Base-by-base conservation (phyloP, 2,888 invertebrate species). In the Pollenia griseotomentosa region DNA sequence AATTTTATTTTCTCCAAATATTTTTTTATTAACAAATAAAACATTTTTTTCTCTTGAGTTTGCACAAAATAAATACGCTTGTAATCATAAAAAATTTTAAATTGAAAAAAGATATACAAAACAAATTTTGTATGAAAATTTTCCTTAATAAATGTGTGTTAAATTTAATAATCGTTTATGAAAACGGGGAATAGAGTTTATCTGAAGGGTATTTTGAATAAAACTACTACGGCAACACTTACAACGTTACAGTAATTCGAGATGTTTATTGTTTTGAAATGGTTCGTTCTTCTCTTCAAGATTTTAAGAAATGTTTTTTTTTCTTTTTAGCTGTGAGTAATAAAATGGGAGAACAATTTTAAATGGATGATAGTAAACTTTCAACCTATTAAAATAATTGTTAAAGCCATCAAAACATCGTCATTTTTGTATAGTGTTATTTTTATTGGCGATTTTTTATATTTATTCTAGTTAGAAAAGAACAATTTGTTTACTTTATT, bases 311-410 rank as follows among this genome's bases (percentile, higher is more conserved):
- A 6, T 33, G 42, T 55, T 16, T 12, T 53, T 40, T 40, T 4
- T 2, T 46, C 19, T 23, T n/a, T 11, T 70, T 53, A 2, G 53
- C 12, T 48, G 53, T 14, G 51, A 51, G 11, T 1, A 11, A 16
- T 9, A 14, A 16, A 63, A 16, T 19, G n/a, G 9, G 7, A n/a
- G 40, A 70, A 51, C n/a, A 51, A 70, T 42, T 48, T 42, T 11
- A 70, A 66, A 59, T 57, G 55, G 7, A 42, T 71, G 59, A 51
- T 51, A 68, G 68, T 42, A 44, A 63, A 55, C 48, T 42, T 77
- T 46, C 40, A 65, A 78, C 16, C 81, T 65, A 83, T 83, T 83
- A 78, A 68, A 83, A 78, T 78, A 71, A 77, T 83, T 83, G 71
- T 57, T 42, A 63, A 65, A 83, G 11, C n/a, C 57, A 65, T 57